These are phyloP conservation scores for Indri indri DNA, from an alignment of 2,113 vertebrate genomes.

Conservation along the genomic window DNA sequence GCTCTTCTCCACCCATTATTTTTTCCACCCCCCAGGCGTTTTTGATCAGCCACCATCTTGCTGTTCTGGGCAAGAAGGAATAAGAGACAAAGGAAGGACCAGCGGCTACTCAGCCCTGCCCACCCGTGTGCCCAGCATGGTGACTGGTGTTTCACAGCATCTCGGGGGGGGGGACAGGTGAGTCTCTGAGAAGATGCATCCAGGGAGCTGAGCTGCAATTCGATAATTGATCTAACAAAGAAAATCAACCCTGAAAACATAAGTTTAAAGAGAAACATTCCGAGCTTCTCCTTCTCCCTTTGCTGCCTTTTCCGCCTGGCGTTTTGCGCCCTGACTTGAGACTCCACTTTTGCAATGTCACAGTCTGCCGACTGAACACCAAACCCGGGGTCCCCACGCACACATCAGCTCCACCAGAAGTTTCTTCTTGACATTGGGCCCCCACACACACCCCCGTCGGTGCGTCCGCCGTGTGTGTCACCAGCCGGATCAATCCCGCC, in stretches of 20 bases:
- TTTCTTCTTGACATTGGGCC: slow-evolving; percentile 70
- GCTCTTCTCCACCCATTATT: not conserved
- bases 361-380: not conserved
- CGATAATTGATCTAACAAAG: too few relatives aligned
- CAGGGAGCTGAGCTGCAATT: fast-evolving
- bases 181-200: not conserved
- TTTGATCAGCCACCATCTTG: not conserved
- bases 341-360: not conserved
- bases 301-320: fast-evolving
- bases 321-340: not conserved
- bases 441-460: slow-evolving; percentile 60
- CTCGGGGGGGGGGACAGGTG: not conserved
- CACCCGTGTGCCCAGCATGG: fast-evolving
- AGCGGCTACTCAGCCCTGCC: not conserved
- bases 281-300: fast-evolving
- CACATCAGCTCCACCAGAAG: slow-evolving; percentile 25
- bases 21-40: not conserved
- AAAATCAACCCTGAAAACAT: not conserved
- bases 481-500: slow-evolving; percentile 76
- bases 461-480: slow-evolving; percentile 73
- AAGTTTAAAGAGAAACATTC: not conserved
- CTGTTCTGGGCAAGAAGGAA: not conserved
- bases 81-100: not conserved
- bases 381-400: not conserved
- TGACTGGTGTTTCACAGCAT: fast-evolving